phyloP scores from a whole-genome alignment of 1,140 invertebrate species.

The Euwallacea fornicatus region DNA sequence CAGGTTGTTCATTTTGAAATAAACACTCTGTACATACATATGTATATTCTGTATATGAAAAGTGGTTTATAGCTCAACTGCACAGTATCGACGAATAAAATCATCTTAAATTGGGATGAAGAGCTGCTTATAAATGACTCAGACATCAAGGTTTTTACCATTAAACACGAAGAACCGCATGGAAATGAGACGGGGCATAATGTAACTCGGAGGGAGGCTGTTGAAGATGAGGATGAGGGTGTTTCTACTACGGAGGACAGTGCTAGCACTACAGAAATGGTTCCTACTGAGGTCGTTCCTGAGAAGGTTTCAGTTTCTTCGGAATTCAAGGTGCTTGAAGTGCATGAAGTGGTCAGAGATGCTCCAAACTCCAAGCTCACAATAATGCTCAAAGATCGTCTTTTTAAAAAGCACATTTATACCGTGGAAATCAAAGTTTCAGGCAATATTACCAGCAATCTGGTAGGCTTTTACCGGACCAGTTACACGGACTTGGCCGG shows the following conservation, averaged over 20 bases:
- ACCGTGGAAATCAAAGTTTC: constrained; percentile 45
- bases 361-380: constrained; percentile 41
- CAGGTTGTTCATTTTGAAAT: too few species aligned
- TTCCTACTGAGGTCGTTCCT: constrained; percentile 21
- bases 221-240: not conserved
- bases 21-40: constrained; percentile 2
- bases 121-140: constrained; percentile 38
- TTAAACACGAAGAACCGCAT: constrained; percentile 23
- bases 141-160: constrained; percentile 38
- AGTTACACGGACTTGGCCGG: constrained; percentile 43
- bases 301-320: constrained; percentile 7
- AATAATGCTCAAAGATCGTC: constrained; percentile 35
- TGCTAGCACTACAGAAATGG: constrained; percentile 4
- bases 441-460: constrained; percentile 46
- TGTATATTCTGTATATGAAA: not conserved
- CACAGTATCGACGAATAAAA: constrained; percentile 43
- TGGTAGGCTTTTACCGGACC: constrained; percentile 48
- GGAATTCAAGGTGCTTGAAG: constrained; percentile 22
- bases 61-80: constrained; percentile 35
- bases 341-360: constrained; percentile 36
- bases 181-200: constrained; percentile 15
- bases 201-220: constrained; percentile 31
- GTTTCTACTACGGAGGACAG: constrained; percentile 16
- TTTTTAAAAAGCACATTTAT: constrained; percentile 41
- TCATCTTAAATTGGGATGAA: constrained; percentile 46